These are phyloP conservation scores for Ornithorhynchus anatinus DNA, from an alignment of 2,113 vertebrate genomes.

Conservation along the genomic window DNA sequence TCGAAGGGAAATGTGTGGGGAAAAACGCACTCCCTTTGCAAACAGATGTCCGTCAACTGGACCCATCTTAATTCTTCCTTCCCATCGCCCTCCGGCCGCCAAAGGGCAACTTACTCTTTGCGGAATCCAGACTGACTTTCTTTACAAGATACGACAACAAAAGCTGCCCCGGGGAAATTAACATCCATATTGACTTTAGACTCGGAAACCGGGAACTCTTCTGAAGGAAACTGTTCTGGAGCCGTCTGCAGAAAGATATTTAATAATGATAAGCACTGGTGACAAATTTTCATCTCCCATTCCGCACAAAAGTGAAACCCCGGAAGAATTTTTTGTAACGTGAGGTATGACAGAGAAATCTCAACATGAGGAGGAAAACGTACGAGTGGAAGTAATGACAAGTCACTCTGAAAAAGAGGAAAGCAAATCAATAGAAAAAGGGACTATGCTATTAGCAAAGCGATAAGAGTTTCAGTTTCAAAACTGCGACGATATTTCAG, in stretches of 20 bases:
- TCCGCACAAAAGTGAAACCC: background rate
- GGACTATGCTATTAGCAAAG: background rate
- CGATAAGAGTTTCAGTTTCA: background rate
- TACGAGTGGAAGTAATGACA: background rate
- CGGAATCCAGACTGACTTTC: conserved; percentile 94
- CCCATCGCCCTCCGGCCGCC: background rate
- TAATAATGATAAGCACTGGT: background rate
- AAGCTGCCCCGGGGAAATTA: conserved; percentile 94
- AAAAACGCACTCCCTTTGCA: background rate
- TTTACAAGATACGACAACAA: conserved; percentile 94
- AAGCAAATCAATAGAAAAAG: background rate
- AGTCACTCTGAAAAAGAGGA: background rate
- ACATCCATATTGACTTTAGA: conserved; percentile 98
- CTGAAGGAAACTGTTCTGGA: conserved; percentile 93
- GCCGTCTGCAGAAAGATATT: conserved; percentile 77
- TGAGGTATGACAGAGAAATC: background rate
- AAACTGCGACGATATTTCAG: background rate
- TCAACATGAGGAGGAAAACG: background rate
- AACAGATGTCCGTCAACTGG: background rate
- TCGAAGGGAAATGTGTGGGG: no score
- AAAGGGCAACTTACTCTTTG: conserved; percentile 85
- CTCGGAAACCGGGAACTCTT: conserved; percentile 93
- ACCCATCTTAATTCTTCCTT: background rate
- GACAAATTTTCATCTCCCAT: background rate
- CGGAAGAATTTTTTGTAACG: fast-evolving